Evolutionary conservation across 1,140 invertebrate genomes (phyloP), one percentile per base, ranked within the genome.

Genomic region (Tetragonula clypearis): DNA sequence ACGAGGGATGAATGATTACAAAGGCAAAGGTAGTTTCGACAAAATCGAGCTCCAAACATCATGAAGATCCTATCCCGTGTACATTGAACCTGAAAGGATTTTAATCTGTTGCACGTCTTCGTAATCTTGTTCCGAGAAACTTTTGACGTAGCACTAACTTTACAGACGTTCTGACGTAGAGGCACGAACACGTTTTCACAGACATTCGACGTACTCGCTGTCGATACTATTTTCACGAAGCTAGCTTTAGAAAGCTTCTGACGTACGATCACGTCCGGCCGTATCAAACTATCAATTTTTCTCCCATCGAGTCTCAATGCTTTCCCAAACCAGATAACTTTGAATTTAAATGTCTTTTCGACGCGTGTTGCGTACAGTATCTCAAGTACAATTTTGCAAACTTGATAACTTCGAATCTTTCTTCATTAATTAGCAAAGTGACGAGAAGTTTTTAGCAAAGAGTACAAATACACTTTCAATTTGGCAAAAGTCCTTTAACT

Each of bases 101-200:
- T 60, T 60, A 76, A 60, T 56, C 30, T 15, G 15, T 21, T 17
- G 2, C 21, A 19, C 74, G 21, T n/a, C 2, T 11, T 53, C 19
- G 14, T 60, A 76, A 76, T 76, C 56, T 4, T 35, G 35, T 76
- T 76, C 74, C 56, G 21, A 60, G 74, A 76, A 76, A 76, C 55
- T 14, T 60, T 76, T 76, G 74, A 76, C 74, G 74, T 76, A 76
- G 56, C 5, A 35, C 55, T 60, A 76, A n/a, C 74, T 60, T 74
- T 41, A 60, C 21, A 60, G 55, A 41, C n/a, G 56, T 56, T 41
- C 23, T 76, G 74, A 76, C 74, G 74, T 76, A 76, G 74, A 19
- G 30, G 19, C 12, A 35, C 5, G 41, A 8, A 49, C 6, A 2
- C 56, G 30, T 76, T 76, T 76, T 60, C 74, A n/a, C 55, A 30